Evolutionary conservation across 2,888 invertebrate species (phyloP).

Genomic region (Dorcus parallelipipedus): DNA sequence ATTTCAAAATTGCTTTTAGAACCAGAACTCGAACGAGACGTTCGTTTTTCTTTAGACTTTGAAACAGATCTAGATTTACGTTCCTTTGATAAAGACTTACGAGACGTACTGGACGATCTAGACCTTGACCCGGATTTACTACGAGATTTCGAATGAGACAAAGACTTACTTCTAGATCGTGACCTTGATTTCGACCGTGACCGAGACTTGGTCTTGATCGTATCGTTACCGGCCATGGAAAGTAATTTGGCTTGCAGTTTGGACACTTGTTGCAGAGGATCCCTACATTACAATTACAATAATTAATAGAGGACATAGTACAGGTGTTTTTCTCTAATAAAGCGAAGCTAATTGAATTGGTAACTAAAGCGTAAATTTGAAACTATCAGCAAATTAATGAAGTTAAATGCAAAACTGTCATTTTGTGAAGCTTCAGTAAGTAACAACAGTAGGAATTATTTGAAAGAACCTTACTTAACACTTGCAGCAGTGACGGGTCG

Average conservation of each 20-base stretch:
- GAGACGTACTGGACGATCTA: conserved; percentile 34
- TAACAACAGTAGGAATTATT: background rate
- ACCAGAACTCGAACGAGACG: conserved; percentile 30
- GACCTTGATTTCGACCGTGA: conserved; percentile 42
- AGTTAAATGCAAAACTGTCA: too few species aligned
- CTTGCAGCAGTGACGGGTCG: background rate
- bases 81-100: conserved; percentile 24
- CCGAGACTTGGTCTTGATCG: conserved; percentile 32
- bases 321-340: too few species aligned
- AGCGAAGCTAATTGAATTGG: too few species aligned
- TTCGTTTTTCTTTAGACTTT: conserved; percentile 27
- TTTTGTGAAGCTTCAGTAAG: too few species aligned
- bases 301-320: too few species aligned
- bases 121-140: conserved; percentile 32
- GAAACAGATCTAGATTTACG: conserved; percentile 28
- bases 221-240: conserved; percentile 57
- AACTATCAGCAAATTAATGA: too few species aligned
- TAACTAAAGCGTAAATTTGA: too few species aligned
- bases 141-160: conserved; percentile 32
- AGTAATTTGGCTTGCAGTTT: conserved; percentile 61
- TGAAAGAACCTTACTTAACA: conserved; percentile 10
- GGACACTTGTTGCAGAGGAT: conserved; percentile 54
- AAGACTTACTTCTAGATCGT: conserved; percentile 36
- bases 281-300: conserved; percentile 33
- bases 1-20: conserved; percentile 62